Conservation (phyloP, 1,140 invertebrate species). For the Helicoverpa zea region DNA sequence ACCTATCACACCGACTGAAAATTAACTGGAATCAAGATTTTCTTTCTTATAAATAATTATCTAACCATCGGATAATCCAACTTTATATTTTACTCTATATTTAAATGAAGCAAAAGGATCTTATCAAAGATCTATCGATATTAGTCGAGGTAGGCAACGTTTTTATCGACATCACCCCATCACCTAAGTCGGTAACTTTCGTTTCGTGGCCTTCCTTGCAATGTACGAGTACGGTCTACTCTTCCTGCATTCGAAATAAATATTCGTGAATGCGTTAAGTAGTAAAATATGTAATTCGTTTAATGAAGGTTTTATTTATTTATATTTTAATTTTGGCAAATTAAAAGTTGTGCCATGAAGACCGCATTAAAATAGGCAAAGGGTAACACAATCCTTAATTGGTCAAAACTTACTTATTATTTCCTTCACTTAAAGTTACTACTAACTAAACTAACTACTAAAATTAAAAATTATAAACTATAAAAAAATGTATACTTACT, state of each 20-base stretch:
- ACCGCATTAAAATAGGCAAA: no score
- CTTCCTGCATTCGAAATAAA: slow-evolving; percentile 17
- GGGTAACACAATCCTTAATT: no score
- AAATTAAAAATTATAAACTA: no score
- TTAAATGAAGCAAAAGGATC: neutral
- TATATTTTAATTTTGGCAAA: neutral
- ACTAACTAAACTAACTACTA: no score
- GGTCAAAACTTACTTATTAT: no score
- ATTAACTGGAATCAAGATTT: no score
- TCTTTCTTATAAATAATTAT: no score
- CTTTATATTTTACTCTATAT: neutral
- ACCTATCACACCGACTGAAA: no score
- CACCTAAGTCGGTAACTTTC: slow-evolving; percentile 32
- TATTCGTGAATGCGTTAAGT: neutral
- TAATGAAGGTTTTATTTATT: neutral
- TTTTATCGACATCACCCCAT: slow-evolving; percentile 11
- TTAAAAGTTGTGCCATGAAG: no score
- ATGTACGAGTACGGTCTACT: neutral
- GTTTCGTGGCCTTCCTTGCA: slow-evolving; percentile 17
- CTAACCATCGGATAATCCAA: neutral
- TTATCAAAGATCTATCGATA: slow-evolving; percentile 11
- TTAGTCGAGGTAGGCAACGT: neutral
- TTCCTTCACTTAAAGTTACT: no score
- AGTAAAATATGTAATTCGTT: neutral
- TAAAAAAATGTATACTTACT: no score